Conservation (phyloP, 2,888 invertebrate genomes). For the Drosophila lacicola region DNA sequence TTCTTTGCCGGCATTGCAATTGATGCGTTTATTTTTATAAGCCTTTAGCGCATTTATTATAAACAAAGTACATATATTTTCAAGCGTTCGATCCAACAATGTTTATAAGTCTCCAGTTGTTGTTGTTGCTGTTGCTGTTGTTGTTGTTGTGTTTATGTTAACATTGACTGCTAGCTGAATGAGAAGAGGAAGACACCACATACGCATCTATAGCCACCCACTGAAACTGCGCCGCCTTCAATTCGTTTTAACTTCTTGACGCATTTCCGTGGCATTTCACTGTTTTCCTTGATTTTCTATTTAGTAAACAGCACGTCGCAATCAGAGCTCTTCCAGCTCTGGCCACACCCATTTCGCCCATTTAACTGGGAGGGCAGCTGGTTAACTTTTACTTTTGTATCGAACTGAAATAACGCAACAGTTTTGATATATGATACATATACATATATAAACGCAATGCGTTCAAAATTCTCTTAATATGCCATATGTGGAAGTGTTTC, state of each 20-base stretch:
- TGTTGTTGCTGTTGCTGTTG: slow-evolving; percentile 30
- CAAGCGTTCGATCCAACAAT: slow-evolving; percentile 33
- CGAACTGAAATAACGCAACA: slow-evolving; percentile 62
- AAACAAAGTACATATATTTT: slow-evolving; percentile 58
- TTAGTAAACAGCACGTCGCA: slow-evolving; percentile 67
- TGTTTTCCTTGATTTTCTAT: slow-evolving; percentile 23
- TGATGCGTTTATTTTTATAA: slow-evolving; percentile 75
- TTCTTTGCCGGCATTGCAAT: slow-evolving; percentile 49
- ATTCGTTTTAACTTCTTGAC: slow-evolving; percentile 46
- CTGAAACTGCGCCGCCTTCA: slow-evolving; percentile 24
- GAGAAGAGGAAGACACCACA: slow-evolving; percentile 7
- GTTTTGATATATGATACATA: slow-evolving; percentile 28
- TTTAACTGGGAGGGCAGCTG: slow-evolving; percentile 10
- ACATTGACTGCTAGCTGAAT: slow-evolving; percentile 66
- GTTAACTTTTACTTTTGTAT: slow-evolving; percentile 66
- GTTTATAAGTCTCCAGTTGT: slow-evolving; percentile 35
- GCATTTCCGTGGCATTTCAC: slow-evolving; percentile 64
- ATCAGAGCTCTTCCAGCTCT: slow-evolving; percentile 11
- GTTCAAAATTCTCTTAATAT: slow-evolving; percentile 62
- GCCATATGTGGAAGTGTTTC: slow-evolving; percentile 50
- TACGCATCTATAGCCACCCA: slow-evolving; percentile 39
- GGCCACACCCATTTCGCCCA: slow-evolving; percentile 28
- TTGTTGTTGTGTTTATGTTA: slow-evolving; percentile 65
- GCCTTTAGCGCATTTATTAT: slow-evolving; percentile 73
- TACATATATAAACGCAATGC: slow-evolving; percentile 46